Evolutionary conservation across 2,797 vertebrate genomes (phyloP), one percentile per base, ranked within the genome.

Genomic region (Myoxocephalus aenaeus): DNA sequence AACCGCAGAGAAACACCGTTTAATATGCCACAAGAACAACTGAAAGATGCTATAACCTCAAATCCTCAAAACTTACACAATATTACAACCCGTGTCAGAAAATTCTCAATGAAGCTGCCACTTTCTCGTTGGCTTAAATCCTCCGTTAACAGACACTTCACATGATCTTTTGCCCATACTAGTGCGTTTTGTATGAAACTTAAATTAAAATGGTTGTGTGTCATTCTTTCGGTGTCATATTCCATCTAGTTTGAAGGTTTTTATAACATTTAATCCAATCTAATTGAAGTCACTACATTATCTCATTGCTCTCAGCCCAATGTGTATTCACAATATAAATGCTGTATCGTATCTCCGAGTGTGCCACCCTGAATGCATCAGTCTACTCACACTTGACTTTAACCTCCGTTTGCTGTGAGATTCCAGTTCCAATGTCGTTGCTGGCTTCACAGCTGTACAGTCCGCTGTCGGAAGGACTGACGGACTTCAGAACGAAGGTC

Each of bases 331-430:
- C 11, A 51, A 9, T 59, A 59, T 48, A 18, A 72, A 40, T 54
- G 27, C 29, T 36, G n/a, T 54, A 54, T 34, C 36, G 27, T 54
- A 61, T 34, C 29, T 51, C 7, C 9, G 36, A 4, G 14, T 38
- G 36, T 2, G 6, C 3, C 20, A 51, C 13, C 38, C 48, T 8
- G 12, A 12, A 13, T 6, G n/a, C 1, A 25, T 22, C 5, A 18
- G 20, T 59, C 3, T 76, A 92, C 94, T 89, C 63, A 95, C 94
- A 85, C 6, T 63, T 84, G 58, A 95, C 86, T 54, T 77, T 80
- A 68, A 95, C 65, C 0, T 76, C 5, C 2, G 54, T 25, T 34
- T 12, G 1, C 34, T 2, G 0, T 0, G 94, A 94, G 18, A 8
- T 4, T 38, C 38, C 70, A 1, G 1, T 73, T 80, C 93, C 94